Evolutionary conservation across 2,888 invertebrate species (phyloP).

Genomic region (Nymphalis polychloros): DNA sequence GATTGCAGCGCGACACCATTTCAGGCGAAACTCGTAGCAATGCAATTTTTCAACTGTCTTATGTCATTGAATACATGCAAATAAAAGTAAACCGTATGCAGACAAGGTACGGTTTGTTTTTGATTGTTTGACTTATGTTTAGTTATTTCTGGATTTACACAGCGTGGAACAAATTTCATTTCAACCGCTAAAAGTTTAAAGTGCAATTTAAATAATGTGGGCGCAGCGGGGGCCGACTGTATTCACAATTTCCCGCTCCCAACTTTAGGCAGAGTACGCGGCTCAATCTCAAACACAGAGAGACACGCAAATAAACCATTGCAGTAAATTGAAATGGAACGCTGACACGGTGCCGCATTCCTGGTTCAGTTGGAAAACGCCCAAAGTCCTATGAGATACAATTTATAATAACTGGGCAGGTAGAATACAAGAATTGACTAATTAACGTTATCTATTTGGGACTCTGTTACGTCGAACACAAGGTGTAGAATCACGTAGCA

Average conservation of each 20-base stretch:
- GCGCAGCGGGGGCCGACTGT: conserved; percentile 45
- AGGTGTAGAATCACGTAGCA: conserved; percentile 40
- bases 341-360: conserved; percentile 33
- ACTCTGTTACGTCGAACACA: conserved; percentile 39
- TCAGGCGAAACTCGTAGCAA: conserved; percentile 60
- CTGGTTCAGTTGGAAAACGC: conserved; percentile 47
- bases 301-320: conserved; percentile 31
- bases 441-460: conserved; percentile 34
- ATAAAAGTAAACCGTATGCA: conserved; percentile 33
- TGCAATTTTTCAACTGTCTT: conserved; percentile 43
- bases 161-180: conserved; percentile 74
- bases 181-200: conserved; percentile 70
- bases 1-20: conserved; percentile 69
- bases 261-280: conserved; percentile 24
- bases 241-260: conserved; percentile 47
- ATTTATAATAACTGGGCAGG: conserved; percentile 61
- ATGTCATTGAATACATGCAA: conserved; percentile 25
- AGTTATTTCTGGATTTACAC: conserved; percentile 67
- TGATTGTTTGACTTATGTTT: conserved; percentile 18
- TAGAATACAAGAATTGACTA: conserved; percentile 49
- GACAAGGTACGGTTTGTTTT: conserved; percentile 36
- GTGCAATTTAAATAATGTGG: conserved; percentile 68
- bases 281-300: conserved; percentile 39
- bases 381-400: conserved; percentile 47
- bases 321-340: conserved; percentile 25